Conservation (phyloP, 64 coral and sea anemone genomes). For the Stichodactyla helianthus region DNA sequence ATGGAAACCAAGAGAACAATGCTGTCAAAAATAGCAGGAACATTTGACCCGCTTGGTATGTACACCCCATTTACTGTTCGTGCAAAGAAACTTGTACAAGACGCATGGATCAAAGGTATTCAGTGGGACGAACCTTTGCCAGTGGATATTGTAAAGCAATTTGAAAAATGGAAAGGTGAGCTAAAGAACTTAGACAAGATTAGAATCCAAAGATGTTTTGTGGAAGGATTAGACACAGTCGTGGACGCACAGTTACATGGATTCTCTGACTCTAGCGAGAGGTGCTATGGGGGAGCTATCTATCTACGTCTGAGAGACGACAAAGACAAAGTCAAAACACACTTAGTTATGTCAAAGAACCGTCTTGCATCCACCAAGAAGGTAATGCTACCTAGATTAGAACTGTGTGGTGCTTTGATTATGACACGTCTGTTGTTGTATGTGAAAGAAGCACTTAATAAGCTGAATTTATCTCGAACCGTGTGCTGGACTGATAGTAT, state of each 20-base stretch:
- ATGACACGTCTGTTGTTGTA: neutral
- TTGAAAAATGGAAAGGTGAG: neutral
- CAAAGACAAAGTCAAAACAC: neutral
- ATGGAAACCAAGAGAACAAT: neutral
- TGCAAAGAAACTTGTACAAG: conserved; percentile 13
- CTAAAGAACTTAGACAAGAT: neutral
- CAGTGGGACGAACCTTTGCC: conserved; percentile 20
- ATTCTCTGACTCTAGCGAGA: neutral
- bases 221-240: neutral
- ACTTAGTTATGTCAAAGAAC: conserved; percentile 28
- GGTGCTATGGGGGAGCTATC: conserved; percentile 20
- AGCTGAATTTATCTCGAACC: neutral
- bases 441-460: conserved; percentile 18
- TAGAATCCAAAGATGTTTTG: neutral
- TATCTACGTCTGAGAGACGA: neutral
- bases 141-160: neutral
- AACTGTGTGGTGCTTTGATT: conserved; percentile 30
- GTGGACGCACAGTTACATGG: neutral
- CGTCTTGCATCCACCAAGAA: conserved; percentile 24
- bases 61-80: conserved; percentile 11
- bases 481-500: conserved; percentile 34
- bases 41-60: neutral
- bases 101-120: conserved; percentile 1
- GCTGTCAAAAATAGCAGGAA: neutral
- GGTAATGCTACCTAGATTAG: conserved; percentile 24